Conservation (phyloP, 2,888 invertebrate species). For the Anodontia alba region DNA sequence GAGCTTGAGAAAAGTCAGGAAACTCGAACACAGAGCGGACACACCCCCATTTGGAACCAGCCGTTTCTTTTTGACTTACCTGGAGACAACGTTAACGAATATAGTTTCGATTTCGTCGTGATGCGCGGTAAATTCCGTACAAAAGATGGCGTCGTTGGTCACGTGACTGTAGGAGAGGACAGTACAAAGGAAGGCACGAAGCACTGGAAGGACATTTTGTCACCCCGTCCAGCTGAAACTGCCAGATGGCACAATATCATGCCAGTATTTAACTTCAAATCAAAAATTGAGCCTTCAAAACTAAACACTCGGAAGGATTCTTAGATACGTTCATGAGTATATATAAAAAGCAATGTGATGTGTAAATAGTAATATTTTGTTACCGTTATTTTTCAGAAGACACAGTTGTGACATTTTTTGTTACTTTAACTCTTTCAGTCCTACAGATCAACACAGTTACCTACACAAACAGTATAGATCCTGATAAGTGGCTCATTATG, state of each 20-base stretch:
- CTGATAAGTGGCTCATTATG: not conserved
- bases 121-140: constrained; percentile 72
- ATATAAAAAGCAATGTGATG: not conserved
- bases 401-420: not conserved
- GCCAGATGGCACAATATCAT: constrained; percentile 77
- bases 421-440: not conserved
- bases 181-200: constrained; percentile 64
- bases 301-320: not conserved
- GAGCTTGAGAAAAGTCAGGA: constrained; percentile 64
- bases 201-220: constrained; percentile 75
- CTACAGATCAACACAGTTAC: too few relatives aligned
- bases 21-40: constrained; percentile 66
- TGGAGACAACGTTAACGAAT: constrained; percentile 49
- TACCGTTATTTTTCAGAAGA: not conserved
- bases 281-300: not conserved
- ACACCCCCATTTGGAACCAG: constrained; percentile 77
- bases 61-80: constrained; percentile 77
- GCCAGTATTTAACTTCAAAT: constrained; percentile 64
- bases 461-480: too few relatives aligned
- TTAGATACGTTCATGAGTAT: not conserved
- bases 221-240: constrained; percentile 65
- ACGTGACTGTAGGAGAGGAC: constrained; percentile 71
- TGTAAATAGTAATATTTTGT: not conserved
- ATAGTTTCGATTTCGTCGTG: constrained; percentile 72
- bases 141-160: constrained; percentile 76